phyloP scores from a whole-genome alignment of 2,113 vertebrate species.

The Onychostoma macrolepis region DNA sequence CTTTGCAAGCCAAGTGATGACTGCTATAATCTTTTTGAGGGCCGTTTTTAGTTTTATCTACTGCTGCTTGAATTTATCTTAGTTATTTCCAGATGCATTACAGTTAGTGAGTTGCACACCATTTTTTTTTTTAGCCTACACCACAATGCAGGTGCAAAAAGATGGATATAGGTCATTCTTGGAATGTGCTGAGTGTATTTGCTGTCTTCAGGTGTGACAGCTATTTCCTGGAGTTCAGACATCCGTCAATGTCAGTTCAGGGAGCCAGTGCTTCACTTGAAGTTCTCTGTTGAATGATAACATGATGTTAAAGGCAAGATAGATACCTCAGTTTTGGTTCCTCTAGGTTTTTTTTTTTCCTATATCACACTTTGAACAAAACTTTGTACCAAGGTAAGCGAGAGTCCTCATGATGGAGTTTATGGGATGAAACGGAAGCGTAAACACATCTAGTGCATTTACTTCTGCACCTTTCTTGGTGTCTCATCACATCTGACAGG shows the following conservation, averaged over 20 bases:
- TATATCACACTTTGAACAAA: neutral
- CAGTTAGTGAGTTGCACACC: neutral
- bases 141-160: constrained; percentile 5
- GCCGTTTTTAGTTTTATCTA: neutral
- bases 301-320: neutral
- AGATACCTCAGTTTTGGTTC: neutral
- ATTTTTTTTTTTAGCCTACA: neutral
- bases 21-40: neutral
- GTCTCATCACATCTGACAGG: constrained; percentile 36
- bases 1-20: neutral
- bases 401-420: neutral
- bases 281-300: neutral
- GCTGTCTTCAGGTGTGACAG: constrained; percentile 21
- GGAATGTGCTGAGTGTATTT: constrained; percentile 8
- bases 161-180: constrained; percentile 2
- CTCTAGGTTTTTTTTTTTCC: neutral
- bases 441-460: neutral
- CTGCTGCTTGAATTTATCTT: neutral
- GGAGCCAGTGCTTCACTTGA: neutral
- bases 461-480: neutral
- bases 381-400: neutral
- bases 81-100: neutral
- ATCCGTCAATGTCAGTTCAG: constrained; percentile 10
- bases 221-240: constrained; percentile 30
- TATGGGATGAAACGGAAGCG: neutral